Evolutionary conservation across 2,797 vertebrate species (phyloP).

Genomic region (Hippopotamyrus pictus): DNA sequence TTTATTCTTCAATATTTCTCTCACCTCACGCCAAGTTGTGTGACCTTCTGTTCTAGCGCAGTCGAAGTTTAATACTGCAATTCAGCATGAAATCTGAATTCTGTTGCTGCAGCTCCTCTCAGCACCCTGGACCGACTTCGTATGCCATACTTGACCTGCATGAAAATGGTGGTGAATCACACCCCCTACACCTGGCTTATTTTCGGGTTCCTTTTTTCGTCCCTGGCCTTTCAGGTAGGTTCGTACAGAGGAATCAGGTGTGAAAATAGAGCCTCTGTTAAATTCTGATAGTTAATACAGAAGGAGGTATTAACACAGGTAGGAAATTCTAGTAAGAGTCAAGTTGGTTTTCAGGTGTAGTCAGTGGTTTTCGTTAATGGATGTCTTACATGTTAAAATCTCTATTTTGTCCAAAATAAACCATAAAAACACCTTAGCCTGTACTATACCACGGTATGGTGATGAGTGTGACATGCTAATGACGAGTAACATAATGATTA

Average conservation of each 20-base stretch:
- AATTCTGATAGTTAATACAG: not conserved
- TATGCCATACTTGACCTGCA: slow-evolving; percentile 40
- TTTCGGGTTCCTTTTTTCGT: slow-evolving; percentile 49
- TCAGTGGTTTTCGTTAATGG: not conserved
- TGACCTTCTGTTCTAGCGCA: not conserved
- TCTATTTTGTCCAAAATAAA: not conserved
- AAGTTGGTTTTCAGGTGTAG: not conserved
- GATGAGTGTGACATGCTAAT: not conserved
- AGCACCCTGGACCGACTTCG: slow-evolving; percentile 40
- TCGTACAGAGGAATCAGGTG: not conserved
- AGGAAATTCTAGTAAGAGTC: not conserved
- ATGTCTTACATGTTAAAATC: not conserved
- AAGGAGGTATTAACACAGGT: not conserved
- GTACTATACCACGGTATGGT: not conserved
- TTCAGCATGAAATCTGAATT: not conserved
- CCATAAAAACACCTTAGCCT: not conserved
- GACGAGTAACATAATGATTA: not conserved
- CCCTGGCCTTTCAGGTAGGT: slow-evolving; percentile 56
- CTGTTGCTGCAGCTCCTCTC: slow-evolving; percentile 36
- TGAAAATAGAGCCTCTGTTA: not conserved
- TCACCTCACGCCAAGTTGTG: not conserved
- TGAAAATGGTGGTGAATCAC: slow-evolving; percentile 43
- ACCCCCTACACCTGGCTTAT: slow-evolving; percentile 48
- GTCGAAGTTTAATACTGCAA: not conserved
- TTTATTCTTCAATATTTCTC: not conserved